These are phyloP conservation scores for Phytoseiulus persimilis DNA, from an alignment of 2,888 invertebrate genomes.

Conservation along the genomic window DNA sequence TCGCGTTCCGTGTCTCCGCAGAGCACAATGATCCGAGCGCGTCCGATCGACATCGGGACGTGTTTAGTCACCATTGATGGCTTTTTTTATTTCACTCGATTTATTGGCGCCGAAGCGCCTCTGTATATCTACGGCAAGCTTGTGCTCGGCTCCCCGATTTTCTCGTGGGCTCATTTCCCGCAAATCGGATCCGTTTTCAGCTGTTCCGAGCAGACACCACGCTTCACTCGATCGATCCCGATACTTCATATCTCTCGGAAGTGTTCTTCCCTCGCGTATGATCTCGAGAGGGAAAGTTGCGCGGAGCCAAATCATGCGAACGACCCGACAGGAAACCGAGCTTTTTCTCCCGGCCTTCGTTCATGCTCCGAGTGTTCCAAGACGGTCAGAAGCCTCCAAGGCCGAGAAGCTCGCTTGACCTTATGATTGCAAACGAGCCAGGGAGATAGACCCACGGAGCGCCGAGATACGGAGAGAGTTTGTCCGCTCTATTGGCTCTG, in stretches of 20 bases:
- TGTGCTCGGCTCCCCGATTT: not conserved
- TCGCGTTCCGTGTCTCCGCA: not conserved
- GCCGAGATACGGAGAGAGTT: not conserved
- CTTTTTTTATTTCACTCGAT: not conserved
- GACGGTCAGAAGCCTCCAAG: too few relatives aligned
- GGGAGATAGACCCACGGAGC: not conserved
- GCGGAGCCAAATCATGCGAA: not conserved
- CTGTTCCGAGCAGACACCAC: not conserved
- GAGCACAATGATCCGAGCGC: not conserved
- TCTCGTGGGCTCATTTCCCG: not conserved
- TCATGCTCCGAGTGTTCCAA: not conserved
- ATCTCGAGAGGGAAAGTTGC: not conserved
- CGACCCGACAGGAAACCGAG: not conserved
- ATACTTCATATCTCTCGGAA: not conserved
- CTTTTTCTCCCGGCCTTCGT: not conserved
- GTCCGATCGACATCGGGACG: not conserved
- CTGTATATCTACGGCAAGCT: not conserved
- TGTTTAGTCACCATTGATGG: not conserved
- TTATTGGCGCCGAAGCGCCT: not conserved
- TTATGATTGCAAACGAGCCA: not conserved
- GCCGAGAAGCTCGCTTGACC: too few relatives aligned
- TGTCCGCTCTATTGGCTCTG: slow-evolving; percentile 35
- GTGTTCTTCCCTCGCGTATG: not conserved
- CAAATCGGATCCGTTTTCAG: not conserved
- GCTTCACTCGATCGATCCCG: not conserved